Base-by-base conservation (phyloP, 2,888 invertebrate species). In the Hypercompe scribonia region DNA sequence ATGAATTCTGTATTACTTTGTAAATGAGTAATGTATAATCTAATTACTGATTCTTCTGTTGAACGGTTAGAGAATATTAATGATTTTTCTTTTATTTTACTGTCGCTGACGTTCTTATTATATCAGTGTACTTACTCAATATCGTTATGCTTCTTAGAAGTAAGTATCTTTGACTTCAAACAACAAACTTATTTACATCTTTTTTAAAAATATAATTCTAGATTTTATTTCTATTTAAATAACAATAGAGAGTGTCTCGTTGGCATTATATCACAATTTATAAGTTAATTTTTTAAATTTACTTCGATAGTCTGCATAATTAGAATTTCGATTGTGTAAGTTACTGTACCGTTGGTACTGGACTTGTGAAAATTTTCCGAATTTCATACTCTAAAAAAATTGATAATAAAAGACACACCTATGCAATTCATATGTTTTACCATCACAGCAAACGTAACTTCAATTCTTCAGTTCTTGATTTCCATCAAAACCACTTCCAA, bases 21-120 rank as follows among this genome's bases (percentile, higher is more conserved):
- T 65, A 36, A 65, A 68, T 74, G 42, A 65, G n/a, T 39, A 28
- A n/a, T 58, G 67, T 54, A 65, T 68, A 54, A 68, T 64, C 39
- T 18, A 71, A 68, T 73, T 63, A 70, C 42, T 73, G 39, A 33
- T 33, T 65, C 31, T 69, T 33, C 68, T 72, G 70, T 31, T 69
- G 36, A 68, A 70, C 68, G 74, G 54, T 42, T n/a, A 33, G 42
- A 36, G 74, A 50, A 68, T 74, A 67, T 28, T 71, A 42, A 74
- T 73, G 28, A 33, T n/a, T 65, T 31, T 24, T 42, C 13, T 31
- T 31, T 1, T 61, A 58, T 61, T 61, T 31, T 28, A 5, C 61
- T 31, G 7, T 61, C 61, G 31, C 61, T 31, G 31, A n/a, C n/a
- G n/a, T n/a, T n/a, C n/a, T n/a, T n/a, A n/a, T n/a, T n/a, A n/a